Percentiles rank a stretch among this genome's conserved stretches.
These are phyloP conservation scores for Stegostoma tigrinum DNA, from an alignment of 2,113 vertebrate genomes.

Conservation along the genomic window DNA sequence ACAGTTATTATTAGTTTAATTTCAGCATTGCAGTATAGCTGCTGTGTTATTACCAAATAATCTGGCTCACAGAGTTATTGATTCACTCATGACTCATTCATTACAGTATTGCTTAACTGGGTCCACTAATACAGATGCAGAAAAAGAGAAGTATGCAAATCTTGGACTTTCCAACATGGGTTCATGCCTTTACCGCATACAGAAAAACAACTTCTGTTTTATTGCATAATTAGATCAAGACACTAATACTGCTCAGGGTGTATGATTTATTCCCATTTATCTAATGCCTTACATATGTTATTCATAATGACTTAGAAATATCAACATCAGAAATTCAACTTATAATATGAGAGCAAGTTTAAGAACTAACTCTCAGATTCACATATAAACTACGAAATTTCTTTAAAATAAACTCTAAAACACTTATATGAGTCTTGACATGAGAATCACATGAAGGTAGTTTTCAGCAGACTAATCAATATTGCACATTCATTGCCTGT, in stretches of 20 bases:
- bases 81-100: not conserved
- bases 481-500: constrained; percentile 7
- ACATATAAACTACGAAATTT: not conserved
- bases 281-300: not conserved
- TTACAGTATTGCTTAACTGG: not conserved
- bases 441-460: not conserved
- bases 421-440: not conserved
- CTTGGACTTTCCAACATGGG: not conserved
- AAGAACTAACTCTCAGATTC: not conserved
- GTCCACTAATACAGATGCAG: not conserved
- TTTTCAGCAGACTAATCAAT: not conserved
- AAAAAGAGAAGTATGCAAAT: not conserved
- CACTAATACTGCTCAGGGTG: not conserved
- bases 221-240: not conserved
- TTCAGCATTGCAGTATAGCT: not conserved
- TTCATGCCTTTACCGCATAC: not conserved
- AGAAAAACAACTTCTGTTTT: not conserved
- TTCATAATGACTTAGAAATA: not conserved
- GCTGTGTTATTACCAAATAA: not conserved
- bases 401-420: not conserved
- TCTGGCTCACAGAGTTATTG: not conserved
- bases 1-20: not conserved
- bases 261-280: not conserved
- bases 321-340: constrained; percentile 7
- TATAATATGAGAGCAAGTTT: not conserved